These are phyloP conservation scores for Ametastegia equiseti DNA, from an alignment of 2,888 invertebrate species.

Conservation along the genomic window DNA sequence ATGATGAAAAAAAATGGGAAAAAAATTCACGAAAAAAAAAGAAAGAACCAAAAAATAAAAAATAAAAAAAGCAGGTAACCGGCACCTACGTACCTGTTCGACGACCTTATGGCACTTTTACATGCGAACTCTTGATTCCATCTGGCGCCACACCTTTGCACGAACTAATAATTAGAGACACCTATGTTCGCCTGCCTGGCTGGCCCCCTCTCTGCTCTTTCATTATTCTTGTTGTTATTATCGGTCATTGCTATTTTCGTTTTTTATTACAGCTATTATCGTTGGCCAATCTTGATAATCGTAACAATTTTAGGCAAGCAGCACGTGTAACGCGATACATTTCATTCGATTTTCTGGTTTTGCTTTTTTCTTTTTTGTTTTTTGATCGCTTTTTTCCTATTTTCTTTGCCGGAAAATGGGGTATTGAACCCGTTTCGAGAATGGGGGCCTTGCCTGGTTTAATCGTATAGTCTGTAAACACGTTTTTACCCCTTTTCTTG, in stretches of 20 bases:
- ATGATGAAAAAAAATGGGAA: neutral
- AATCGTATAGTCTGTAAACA: too few relatives aligned
- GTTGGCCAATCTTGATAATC: neutral
- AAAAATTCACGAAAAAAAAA: neutral
- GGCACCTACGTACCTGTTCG: neutral
- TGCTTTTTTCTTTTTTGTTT: too few relatives aligned
- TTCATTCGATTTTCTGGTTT: too few relatives aligned
- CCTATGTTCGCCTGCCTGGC: constrained; percentile 60
- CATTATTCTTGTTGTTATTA: neutral
- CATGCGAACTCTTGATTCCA: constrained; percentile 69
- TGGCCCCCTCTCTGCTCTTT: constrained; percentile 8
- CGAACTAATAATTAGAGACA: constrained; percentile 72
- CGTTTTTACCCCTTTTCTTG: too few relatives aligned
- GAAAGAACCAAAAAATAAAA: neutral
- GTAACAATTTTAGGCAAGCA: neutral
- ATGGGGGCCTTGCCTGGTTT: too few relatives aligned
- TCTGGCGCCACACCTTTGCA: constrained; percentile 71
- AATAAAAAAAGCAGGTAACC: neutral
- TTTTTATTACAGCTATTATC: constrained; percentile 6
- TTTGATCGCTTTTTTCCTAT: too few relatives aligned
- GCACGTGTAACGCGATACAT: neutral
- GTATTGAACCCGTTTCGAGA: too few relatives aligned
- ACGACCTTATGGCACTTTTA: constrained; percentile 64
- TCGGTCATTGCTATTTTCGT: neutral
- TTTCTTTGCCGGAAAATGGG: too few relatives aligned